Evolutionary conservation across 2,113 vertebrate species (phyloP), one percentile per base, ranked within the genome.

Genomic region (Alligator mississippiensis): DNA sequence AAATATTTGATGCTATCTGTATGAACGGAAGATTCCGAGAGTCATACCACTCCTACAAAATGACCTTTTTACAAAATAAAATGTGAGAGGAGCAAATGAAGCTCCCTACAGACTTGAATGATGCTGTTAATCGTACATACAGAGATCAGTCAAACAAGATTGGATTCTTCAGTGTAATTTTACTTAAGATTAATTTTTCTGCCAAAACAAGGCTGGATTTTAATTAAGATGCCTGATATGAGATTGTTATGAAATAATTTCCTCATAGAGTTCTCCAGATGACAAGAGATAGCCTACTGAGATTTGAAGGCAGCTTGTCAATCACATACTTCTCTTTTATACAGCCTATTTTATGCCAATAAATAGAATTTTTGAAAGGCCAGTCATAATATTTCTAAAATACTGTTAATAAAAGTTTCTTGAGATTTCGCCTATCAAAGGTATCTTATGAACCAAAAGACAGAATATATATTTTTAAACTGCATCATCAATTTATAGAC

Each of bases 21-120:
- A 83, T 60, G 11, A 55, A 6, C 1, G 2, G 3, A 64, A 81
- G 55, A 88, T 47, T 47, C 58, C 85, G 58, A 47, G n/a, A 84
- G 63, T 88, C 93, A 94, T 19, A 79, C 55, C 60, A 87, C 47
- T 38, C n/a, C 68, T 9, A 59, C 19, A 81, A 61, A 79, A 63
- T 89, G 60, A 28, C 3, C n/a, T 55, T 77, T 28, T 87, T 89
- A 86, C 93, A 94, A 38, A 87, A 94, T 7, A 63, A 80, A 88
- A 60, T 47, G 59, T 58, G 72, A 85, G 74, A 90, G 74, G 87
- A 86, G 16, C 17, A 88, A 87, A 72, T 82, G 38, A n/a, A 89
- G 74, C 60, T 75, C 38, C 18, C 38, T 64, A 82, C 77, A 92
- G 66, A 87, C 1, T 4, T 84, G 60, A 96, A 89, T 81, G 22